A percentile compares a stretch with the other conserved stretches of the same genome.
Evolutionary conservation across 2,888 invertebrate genomes (phyloP).

Genomic region (Calephelis perditalis): DNA sequence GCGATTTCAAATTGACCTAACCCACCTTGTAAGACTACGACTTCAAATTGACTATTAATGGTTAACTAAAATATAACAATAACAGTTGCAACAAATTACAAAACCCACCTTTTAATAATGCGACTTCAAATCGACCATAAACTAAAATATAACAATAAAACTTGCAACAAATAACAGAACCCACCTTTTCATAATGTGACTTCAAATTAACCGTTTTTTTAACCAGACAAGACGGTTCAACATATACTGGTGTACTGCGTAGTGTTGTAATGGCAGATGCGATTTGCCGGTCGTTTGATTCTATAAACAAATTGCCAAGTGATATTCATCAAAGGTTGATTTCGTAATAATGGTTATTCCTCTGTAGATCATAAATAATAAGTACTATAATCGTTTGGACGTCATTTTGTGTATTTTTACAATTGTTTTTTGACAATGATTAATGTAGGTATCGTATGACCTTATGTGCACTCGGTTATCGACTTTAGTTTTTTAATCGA

Average conservation of each 20-base stretch:
- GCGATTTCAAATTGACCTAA: too few relatives aligned
- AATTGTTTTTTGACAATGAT: conserved; percentile 5
- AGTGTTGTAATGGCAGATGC: not conserved
- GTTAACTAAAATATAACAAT: too few relatives aligned
- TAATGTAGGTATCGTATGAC: not conserved
- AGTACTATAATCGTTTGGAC: not conserved
- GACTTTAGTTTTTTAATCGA: too few relatives aligned
- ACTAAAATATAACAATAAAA: too few relatives aligned
- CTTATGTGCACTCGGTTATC: too few relatives aligned
- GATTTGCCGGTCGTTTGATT: conserved; percentile 1
- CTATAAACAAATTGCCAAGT: conserved; percentile 1
- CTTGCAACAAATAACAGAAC: not conserved
- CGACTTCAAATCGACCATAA: too few relatives aligned
- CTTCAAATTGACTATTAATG: too few relatives aligned
- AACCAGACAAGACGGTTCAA: not conserved
- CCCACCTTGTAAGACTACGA: too few relatives aligned
- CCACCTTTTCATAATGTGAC: not conserved
- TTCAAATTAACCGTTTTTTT: not conserved
- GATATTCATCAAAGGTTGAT: conserved; percentile 3
- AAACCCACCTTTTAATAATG: too few relatives aligned
- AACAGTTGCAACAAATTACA: too few relatives aligned
- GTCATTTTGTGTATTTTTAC: conserved; percentile 2
- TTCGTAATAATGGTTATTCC: not conserved
- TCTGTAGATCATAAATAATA: not conserved
- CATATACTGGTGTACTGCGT: not conserved